Percentiles rank a stretch among this genome's conserved stretches.
These are phyloP conservation scores for Champsocephalus esox DNA, from an alignment of 2,797 vertebrate species.

Conservation along the genomic window DNA sequence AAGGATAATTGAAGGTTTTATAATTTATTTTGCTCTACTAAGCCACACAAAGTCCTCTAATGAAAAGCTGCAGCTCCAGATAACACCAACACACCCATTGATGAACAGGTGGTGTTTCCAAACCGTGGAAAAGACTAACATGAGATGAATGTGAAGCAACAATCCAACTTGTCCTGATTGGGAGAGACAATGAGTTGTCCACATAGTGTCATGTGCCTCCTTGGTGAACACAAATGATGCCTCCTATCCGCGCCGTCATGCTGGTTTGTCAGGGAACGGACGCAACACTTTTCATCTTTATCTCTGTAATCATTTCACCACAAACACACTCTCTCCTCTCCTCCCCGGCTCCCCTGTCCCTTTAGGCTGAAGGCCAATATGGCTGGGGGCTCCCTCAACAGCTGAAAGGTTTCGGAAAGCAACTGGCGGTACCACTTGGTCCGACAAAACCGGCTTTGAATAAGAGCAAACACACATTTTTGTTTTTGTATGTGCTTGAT, in stretches of 20 bases:
- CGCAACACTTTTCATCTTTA: slow-evolving; percentile 72
- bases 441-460: slow-evolving; percentile 40
- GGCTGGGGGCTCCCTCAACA: slow-evolving; percentile 62
- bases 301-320: slow-evolving; percentile 71
- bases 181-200: slow-evolving; percentile 39
- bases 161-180: slow-evolving; percentile 59
- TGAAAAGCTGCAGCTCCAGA: slow-evolving; percentile 29
- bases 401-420: slow-evolving; percentile 55
- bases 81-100: slow-evolving; percentile 8
- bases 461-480: slow-evolving; percentile 25
- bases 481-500: too few relatives aligned
- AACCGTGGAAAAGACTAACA: not conserved
- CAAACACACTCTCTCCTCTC: slow-evolving; percentile 36
- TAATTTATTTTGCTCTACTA: slow-evolving; percentile 28
- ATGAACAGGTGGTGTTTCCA: slow-evolving; percentile 31
- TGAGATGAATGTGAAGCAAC: slow-evolving; percentile 31
- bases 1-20: slow-evolving; percentile 49
- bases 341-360: slow-evolving; percentile 55
- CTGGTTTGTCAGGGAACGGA: slow-evolving; percentile 51
- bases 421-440: slow-evolving; percentile 38
- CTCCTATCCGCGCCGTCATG: slow-evolving; percentile 31
- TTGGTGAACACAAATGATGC: slow-evolving; percentile 62
- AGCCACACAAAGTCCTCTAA: slow-evolving; percentile 14
- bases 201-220: slow-evolving; percentile 40
- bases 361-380: slow-evolving; percentile 65